Conservation (phyloP, 2,888 invertebrate species). For the Pinctada fucata region DNA sequence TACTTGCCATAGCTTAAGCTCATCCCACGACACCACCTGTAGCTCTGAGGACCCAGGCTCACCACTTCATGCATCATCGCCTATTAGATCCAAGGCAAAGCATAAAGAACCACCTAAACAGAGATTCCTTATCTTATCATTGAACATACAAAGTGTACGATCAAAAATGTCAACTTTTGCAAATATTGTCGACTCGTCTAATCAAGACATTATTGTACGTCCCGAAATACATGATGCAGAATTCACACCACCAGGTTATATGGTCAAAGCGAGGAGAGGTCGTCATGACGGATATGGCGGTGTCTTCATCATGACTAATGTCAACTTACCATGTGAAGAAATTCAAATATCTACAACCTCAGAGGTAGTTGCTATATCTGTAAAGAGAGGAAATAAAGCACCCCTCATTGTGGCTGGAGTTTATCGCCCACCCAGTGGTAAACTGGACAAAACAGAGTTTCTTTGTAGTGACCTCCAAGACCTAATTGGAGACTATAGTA, state of each 20-base stretch:
- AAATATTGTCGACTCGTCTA: neutral
- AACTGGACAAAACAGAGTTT: neutral
- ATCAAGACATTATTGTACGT: neutral
- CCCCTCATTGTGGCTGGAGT: neutral
- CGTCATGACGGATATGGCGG: neutral
- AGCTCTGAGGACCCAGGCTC: conserved; percentile 1
- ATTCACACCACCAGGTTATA: neutral
- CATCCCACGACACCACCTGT: too few species aligned
- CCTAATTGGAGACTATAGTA: neutral
- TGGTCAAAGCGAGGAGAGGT: neutral
- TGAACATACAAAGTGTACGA: neutral
- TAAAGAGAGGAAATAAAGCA: neutral
- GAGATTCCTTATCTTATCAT: neutral
- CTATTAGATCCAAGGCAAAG: neutral
- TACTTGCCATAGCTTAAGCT: too few species aligned
- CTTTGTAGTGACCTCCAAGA: neutral
- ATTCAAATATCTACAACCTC: neutral
- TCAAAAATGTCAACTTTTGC: neutral
- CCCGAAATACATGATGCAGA: neutral
- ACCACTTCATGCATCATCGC: neutral
- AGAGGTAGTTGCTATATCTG: neutral
- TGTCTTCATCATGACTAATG: neutral
- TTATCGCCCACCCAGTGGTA: neutral
- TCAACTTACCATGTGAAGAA: neutral
- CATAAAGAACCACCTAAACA: neutral